Conservation (phyloP, 2,797 vertebrate species). For the Acrocephalus scirpaceus region DNA sequence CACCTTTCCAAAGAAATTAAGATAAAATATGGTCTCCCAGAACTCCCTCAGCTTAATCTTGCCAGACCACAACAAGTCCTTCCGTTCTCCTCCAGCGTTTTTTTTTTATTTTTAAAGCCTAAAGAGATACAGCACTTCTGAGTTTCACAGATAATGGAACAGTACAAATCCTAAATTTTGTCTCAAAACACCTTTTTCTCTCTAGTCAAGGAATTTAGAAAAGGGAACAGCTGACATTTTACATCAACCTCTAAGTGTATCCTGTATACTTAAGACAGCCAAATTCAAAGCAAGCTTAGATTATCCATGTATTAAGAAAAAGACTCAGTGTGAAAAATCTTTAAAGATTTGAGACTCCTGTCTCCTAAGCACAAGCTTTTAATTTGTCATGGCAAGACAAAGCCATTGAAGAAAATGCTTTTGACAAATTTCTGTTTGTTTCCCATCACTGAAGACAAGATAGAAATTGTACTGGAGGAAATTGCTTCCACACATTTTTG, state of each 20-base stretch:
- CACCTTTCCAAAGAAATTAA: conserved; percentile 29
- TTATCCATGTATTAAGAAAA: neutral
- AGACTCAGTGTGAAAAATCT: neutral
- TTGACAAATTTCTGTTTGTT: neutral
- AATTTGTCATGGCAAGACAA: neutral
- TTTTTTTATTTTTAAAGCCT: neutral
- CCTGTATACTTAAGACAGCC: neutral
- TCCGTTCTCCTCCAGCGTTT: neutral
- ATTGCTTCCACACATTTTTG: neutral
- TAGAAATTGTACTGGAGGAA: neutral
- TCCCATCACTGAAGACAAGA: neutral
- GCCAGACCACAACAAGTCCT: neutral
- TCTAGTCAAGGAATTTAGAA: neutral
- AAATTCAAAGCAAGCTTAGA: neutral
- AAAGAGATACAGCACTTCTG: neutral
- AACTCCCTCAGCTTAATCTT: conserved; percentile 29
- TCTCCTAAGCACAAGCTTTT: neutral
- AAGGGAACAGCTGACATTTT: neutral
- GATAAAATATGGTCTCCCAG: conserved; percentile 13
- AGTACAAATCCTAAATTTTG: neutral
- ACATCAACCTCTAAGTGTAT: neutral
- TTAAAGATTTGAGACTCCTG: neutral
- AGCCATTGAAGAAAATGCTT: neutral
- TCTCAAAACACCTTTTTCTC: neutral
- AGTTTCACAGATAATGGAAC: neutral